A percentile compares a stretch with the other conserved stretches of the same genome.
Evolutionary conservation across 2,797 vertebrate species (phyloP).

Genomic region (Silurus lanzhouensis): DNA sequence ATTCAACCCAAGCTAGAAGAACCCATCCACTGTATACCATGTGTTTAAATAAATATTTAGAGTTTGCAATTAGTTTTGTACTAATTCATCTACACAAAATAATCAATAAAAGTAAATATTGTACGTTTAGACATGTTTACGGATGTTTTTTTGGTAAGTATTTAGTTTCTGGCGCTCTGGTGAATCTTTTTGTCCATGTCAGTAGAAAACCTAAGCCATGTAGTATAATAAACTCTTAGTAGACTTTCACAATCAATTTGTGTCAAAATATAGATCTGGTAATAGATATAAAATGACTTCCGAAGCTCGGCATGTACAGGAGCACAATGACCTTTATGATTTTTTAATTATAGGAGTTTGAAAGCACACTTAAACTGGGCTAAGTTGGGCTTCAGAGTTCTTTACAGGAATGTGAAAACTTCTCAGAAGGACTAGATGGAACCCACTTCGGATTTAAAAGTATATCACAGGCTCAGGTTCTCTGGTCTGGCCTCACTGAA

Average conservation of each 20-base stretch:
- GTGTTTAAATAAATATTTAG: not conserved
- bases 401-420: not conserved
- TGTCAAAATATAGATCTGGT: not conserved
- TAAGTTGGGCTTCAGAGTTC: not conserved
- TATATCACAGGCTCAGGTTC: not conserved
- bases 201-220: not conserved
- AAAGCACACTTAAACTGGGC: not conserved
- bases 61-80: not conserved
- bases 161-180: too few relatives aligned
- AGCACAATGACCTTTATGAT: not conserved
- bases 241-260: not conserved
- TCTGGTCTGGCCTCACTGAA: not conserved
- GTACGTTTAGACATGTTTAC: not conserved
- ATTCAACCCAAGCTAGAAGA: not conserved
- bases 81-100: not conserved
- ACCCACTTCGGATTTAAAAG: not conserved
- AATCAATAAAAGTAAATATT: not conserved
- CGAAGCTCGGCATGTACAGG: not conserved
- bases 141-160: too few relatives aligned
- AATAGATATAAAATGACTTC: too few relatives aligned
- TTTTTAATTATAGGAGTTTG: not conserved
- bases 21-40: not conserved
- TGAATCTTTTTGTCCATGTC: not conserved
- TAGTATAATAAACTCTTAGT: not conserved
- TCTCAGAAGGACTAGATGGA: not conserved